Evolutionary conservation across 2,113 vertebrate genomes (phyloP), one percentile per base, ranked within the genome.

Genomic region (Telmatochromis sp.): DNA sequence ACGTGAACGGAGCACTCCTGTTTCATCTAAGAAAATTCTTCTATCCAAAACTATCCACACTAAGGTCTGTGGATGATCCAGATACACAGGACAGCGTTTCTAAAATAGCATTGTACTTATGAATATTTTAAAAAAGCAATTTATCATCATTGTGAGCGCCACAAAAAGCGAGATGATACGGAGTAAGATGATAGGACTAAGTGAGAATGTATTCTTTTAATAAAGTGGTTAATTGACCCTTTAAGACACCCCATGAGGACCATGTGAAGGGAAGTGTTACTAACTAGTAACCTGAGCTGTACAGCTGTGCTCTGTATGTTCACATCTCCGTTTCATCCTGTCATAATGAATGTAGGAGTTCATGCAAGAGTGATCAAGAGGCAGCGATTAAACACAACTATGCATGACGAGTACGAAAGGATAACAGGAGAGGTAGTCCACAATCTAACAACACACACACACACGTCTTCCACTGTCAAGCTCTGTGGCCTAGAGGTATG

Each of bases 331-430:
- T 89, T 92, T 91, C 84, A 87, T 87, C 58, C 80, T 73, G 65
- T 90, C 87, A 92, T 93, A 21, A 91, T 86, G 35, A 91, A 88
- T 90, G 86, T 89, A 93, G 54, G 28, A 84, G 85, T 80, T 94
- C 85, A 91, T 45, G 85, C 87, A 65, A 71, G 79, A 89, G 42
- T 23, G 80, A 84, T 80, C 89, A 65, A 37, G 82, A 86, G 85
- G 75, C 84, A 73, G 79, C 82, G 4, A 92, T 92, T 88, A 89
- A 88, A 86, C 68, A 81, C 81, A 90, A 81, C 68, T 73, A 81
- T 89, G 83, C 88, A 57, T 86, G 87, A 87, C 23, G 14, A 81
- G 84, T 19, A 6, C 1, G 35, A 75, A 1, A 2, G 80, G 31
- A 51, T 11, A 53, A 50, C 8, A 31, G 50, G 60, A 42, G 21